These are phyloP conservation scores for Liolophura sinensis DNA, from an alignment of 1,140 invertebrate genomes.

Conservation along the genomic window DNA sequence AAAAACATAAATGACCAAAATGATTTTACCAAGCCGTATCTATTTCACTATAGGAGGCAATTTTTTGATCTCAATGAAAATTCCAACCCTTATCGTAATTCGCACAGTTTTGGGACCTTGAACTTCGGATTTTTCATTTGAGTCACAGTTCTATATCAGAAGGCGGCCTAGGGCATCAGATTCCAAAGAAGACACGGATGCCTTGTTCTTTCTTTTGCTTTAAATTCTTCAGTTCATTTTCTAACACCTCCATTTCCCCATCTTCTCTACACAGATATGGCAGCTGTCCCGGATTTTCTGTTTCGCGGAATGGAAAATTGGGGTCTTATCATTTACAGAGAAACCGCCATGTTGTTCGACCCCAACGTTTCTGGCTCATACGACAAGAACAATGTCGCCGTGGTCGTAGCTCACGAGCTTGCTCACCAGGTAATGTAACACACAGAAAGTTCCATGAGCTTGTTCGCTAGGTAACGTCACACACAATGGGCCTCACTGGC, in stretches of 20 bases:
- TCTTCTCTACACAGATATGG: conserved; percentile 72
- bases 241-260: neutral
- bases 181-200: too few relatives aligned
- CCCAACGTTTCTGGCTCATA: conserved; percentile 66
- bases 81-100: neutral
- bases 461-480: too few relatives aligned
- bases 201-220: conserved; percentile 26
- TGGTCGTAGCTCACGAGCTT: conserved; percentile 78
- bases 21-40: neutral
- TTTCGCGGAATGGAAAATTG: conserved; percentile 97
- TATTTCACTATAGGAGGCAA: neutral
- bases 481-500: too few relatives aligned
- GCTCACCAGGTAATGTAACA: conserved; percentile 67
- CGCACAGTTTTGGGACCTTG: neutral
- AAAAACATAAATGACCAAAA: neutral
- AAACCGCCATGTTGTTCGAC: conserved; percentile 79
- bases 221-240: conserved; percentile 6
- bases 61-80: neutral
- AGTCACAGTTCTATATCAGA: too few relatives aligned
- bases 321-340: conserved; percentile 84
- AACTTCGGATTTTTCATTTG: neutral
- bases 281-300: conserved; percentile 91
- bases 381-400: conserved; percentile 69
- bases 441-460: too few relatives aligned
- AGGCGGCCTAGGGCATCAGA: too few relatives aligned